Evolutionary conservation across 1,140 invertebrate species (phyloP).

Genomic region (Drosophila punjabiensis): DNA sequence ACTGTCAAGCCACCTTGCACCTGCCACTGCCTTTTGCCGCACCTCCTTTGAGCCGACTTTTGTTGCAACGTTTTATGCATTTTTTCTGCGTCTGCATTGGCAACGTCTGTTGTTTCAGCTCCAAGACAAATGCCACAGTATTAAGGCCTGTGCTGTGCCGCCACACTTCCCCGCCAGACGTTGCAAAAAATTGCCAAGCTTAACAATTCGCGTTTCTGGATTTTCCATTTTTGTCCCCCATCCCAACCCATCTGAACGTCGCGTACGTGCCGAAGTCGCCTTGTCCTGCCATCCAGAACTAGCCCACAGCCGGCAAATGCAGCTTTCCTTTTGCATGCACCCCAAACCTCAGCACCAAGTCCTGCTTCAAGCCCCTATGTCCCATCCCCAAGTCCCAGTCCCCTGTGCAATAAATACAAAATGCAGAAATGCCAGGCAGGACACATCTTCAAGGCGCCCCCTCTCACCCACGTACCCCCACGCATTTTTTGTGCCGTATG

Average conservation of each 20-base stretch:
- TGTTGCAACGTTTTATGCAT: constrained; percentile 84
- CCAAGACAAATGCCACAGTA: constrained; percentile 81
- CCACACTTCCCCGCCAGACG: constrained; percentile 55
- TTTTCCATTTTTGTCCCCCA: constrained; percentile 51
- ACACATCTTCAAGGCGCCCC: constrained; percentile 72
- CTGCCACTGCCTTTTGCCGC: constrained; percentile 14
- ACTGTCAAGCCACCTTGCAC: constrained; percentile 6
- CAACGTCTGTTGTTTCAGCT: constrained; percentile 81
- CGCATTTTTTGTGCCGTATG: constrained; percentile 39
- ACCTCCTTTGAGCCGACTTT: constrained; percentile 50
- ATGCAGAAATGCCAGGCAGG: constrained; percentile 65
- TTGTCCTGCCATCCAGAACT: constrained; percentile 45
- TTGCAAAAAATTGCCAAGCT: constrained; percentile 77
- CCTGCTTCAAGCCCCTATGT: constrained; percentile 1
- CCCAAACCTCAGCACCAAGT: not conserved
- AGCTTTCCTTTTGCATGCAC: constrained; percentile 52
- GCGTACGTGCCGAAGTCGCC: constrained; percentile 76
- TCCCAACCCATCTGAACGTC: not conserved
- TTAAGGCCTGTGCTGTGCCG: constrained; percentile 65
- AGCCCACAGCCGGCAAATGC: constrained; percentile 63
- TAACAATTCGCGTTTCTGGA: constrained; percentile 76
- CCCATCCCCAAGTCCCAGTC: constrained; percentile 3
- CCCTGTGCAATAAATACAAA: constrained; percentile 79
- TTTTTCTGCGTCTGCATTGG: constrained; percentile 75
- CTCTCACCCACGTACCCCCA: constrained; percentile 14